These are phyloP conservation scores for Solenopsis fugax DNA, from an alignment of 1,140 invertebrate genomes.

Conservation along the genomic window DNA sequence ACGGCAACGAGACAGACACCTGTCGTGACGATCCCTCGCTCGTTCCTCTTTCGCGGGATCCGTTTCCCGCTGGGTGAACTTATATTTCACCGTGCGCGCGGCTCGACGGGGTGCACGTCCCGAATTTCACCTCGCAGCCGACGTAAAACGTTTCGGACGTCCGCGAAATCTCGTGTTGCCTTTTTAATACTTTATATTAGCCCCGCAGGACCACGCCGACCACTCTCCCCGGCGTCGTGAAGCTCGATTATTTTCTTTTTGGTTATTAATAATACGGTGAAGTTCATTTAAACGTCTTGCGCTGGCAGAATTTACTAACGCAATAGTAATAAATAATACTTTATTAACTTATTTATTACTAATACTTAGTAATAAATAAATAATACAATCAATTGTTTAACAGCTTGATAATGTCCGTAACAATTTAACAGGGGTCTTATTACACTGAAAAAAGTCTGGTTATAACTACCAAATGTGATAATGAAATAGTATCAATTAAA, in stretches of 20 bases:
- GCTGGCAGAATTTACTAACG: background rate
- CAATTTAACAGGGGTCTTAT: background rate
- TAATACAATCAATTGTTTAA: background rate
- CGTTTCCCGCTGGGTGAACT: conserved; percentile 55
- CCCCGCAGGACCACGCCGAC: background rate
- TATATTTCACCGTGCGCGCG: conserved; percentile 51
- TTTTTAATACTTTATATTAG: conserved; percentile 28
- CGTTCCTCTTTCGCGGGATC: conserved; percentile 45
- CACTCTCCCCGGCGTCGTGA: background rate
- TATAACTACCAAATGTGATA: too few relatives aligned
- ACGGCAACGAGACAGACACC: conserved; percentile 73
- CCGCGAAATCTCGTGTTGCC: conserved; percentile 36
- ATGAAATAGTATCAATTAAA: too few relatives aligned
- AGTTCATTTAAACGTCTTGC: background rate
- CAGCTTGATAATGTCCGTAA: background rate
- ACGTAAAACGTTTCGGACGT: conserved; percentile 59
- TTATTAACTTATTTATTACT: too few relatives aligned
- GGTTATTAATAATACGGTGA: conserved; percentile 25
- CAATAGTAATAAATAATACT: background rate
- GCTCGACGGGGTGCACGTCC: conserved; percentile 52
- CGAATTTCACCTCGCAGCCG: conserved; percentile 62
- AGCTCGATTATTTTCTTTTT: conserved; percentile 20
- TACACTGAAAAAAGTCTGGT: too few relatives aligned
- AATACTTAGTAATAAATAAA: too few relatives aligned
- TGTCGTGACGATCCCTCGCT: conserved; percentile 70